Percentiles rank a stretch among this genome's conserved stretches.
Evolutionary conservation across 1,140 invertebrate genomes (phyloP).

Genomic region (Camponotus floridanus): DNA sequence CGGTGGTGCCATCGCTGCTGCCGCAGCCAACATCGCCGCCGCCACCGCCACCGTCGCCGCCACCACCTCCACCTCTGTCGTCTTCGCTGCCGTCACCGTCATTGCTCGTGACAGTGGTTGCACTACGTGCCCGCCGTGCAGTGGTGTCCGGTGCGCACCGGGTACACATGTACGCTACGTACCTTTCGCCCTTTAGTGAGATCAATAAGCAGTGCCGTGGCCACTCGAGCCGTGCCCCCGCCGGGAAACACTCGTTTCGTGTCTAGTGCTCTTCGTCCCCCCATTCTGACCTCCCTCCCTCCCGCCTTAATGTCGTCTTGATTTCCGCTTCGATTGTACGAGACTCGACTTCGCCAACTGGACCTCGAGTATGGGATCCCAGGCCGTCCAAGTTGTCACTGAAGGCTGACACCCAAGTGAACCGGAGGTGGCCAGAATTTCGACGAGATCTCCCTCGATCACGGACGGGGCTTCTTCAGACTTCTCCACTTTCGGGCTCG

Average conservation of each 20-base stretch:
- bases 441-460: neutral
- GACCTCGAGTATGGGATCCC: neutral
- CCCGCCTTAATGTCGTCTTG: neutral
- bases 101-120: conserved; percentile 64
- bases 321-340: conserved; percentile 2
- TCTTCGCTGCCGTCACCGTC: conserved; percentile 28
- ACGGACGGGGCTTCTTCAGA: neutral
- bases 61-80: neutral
- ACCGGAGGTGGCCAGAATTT: conserved; percentile 19
- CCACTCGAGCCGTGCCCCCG: conserved; percentile 74
- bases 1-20: conserved; percentile 38
- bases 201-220: conserved; percentile 82
- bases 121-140: conserved; percentile 68
- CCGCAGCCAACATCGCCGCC: neutral
- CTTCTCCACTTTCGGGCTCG: neutral
- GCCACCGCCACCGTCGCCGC: neutral
- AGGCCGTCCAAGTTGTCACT: neutral
- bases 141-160: conserved; percentile 74
- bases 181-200: conserved; percentile 79
- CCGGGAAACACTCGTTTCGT: conserved; percentile 60
- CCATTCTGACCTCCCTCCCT: neutral
- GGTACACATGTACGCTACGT: conserved; percentile 78
- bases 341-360: neutral
- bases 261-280: conserved; percentile 29
- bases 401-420: conserved; percentile 4